A percentile compares a stretch with the other conserved stretches of the same genome.
Conservation (phyloP, 2,888 invertebrate species). For the Athalia rosae region DNA sequence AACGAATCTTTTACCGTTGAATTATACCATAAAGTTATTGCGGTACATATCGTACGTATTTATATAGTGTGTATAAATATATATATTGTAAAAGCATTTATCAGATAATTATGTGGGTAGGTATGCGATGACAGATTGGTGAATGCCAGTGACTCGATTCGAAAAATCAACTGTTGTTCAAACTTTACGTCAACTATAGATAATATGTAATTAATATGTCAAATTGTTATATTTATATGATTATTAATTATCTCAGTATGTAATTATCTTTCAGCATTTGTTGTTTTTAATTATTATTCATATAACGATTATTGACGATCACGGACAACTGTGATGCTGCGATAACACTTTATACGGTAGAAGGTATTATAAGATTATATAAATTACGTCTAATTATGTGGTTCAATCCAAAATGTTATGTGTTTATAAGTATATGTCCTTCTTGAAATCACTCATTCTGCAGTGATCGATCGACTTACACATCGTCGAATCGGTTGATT, state of each 20-base stretch:
- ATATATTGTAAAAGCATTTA: slow-evolving; percentile 1
- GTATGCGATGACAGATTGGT: background rate
- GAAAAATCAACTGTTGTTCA: slow-evolving; percentile 12
- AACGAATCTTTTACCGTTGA: background rate
- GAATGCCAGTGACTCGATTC: slow-evolving; percentile 34
- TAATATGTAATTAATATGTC: background rate
- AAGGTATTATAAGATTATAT: background rate
- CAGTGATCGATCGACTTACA: background rate
- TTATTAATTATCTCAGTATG: too few species aligned
- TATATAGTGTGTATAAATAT: too few species aligned
- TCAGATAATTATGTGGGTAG: slow-evolving; percentile 7
- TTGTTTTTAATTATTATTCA: too few species aligned
- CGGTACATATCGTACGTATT: too few species aligned
- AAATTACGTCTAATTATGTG: background rate
- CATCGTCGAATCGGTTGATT: background rate
- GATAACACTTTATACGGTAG: too few species aligned
- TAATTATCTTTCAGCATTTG: too few species aligned
- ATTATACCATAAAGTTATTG: slow-evolving; percentile 7
- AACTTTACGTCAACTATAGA: background rate
- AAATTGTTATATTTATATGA: too few species aligned
- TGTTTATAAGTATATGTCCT: slow-evolving; percentile 9
- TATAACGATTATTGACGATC: too few species aligned
- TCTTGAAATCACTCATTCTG: slow-evolving; percentile 31
- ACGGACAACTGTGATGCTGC: too few species aligned
- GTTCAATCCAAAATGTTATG: background rate